A percentile compares a stretch with the other conserved stretches of the same genome.
Conservation (phyloP, 2,888 invertebrate genomes). For the Meteorus cinctellus region DNA sequence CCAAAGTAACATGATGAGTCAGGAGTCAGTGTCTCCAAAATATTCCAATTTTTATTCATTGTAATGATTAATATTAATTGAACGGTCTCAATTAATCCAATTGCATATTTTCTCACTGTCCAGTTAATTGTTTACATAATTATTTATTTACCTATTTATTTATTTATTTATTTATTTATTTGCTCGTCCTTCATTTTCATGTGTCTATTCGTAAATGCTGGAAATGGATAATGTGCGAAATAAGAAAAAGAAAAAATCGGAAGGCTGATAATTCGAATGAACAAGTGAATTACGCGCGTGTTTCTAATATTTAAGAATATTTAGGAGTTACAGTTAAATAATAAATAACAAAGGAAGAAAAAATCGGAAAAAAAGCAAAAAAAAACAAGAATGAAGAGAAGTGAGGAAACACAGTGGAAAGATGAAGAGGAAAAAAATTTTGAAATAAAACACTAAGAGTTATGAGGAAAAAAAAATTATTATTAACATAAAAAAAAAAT, state of each 20-base stretch:
- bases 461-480: slow-evolving; percentile 43
- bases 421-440: slow-evolving; percentile 27
- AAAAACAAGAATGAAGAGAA: too few species aligned
- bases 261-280: not conserved
- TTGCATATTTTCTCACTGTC: slow-evolving; percentile 37
- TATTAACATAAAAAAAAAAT: slow-evolving; percentile 48
- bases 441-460: slow-evolving; percentile 42
- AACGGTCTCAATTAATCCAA: slow-evolving; percentile 57
- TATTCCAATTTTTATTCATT: slow-evolving; percentile 67
- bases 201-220: too few species aligned
- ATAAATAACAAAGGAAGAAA: slow-evolving; percentile 23
- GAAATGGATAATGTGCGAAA: too few species aligned
- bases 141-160: not conserved
- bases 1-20: slow-evolving; percentile 42
- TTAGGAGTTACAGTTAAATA: slow-evolving; percentile 36
- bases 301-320: slow-evolving; percentile 17
- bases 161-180: not conserved
- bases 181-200: slow-evolving; percentile 30
- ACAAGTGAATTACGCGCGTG: not conserved
- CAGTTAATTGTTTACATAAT: not conserved
- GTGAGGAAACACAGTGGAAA: not conserved
- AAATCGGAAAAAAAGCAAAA: slow-evolving; percentile 5
- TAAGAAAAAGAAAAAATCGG: not conserved
- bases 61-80: slow-evolving; percentile 54
- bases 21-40: slow-evolving; percentile 59